Conservation (phyloP, 2,888 invertebrate species). For the Drosophila greeni region DNA sequence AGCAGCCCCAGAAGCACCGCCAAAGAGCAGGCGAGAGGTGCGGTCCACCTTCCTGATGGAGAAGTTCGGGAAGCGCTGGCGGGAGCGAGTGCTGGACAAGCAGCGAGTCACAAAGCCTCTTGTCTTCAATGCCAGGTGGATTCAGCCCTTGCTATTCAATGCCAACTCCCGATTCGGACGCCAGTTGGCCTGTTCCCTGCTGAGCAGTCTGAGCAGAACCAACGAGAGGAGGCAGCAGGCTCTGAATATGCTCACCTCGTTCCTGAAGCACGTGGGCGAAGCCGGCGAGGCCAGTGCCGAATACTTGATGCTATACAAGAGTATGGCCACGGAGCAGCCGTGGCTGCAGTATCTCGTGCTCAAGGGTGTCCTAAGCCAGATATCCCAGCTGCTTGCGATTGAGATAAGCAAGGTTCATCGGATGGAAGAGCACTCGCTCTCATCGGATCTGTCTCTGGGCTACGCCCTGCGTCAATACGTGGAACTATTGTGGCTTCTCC, state of each 20-base stretch:
- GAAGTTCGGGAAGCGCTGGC: slow-evolving; percentile 88
- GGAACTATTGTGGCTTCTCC: slow-evolving; percentile 91
- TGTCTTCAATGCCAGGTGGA: slow-evolving; percentile 85
- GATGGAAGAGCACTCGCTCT: slow-evolving; percentile 94
- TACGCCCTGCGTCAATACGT: slow-evolving; percentile 94
- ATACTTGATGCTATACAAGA: slow-evolving; percentile 92
- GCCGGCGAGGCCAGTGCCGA: slow-evolving; percentile 96
- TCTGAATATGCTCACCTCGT: slow-evolving; percentile 91
- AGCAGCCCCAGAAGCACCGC: slow-evolving; percentile 26
- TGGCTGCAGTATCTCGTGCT: slow-evolving; percentile 97
- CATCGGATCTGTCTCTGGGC: slow-evolving; percentile 95
- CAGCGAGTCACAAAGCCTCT: slow-evolving; percentile 78
- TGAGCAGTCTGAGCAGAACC: slow-evolving; percentile 88
- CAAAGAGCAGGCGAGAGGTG: slow-evolving; percentile 48
- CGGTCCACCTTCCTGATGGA: slow-evolving; percentile 83
- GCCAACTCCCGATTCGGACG: slow-evolving; percentile 93
- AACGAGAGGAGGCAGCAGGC: slow-evolving; percentile 86
- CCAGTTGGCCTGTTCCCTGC: slow-evolving; percentile 92
- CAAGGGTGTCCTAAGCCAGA: slow-evolving; percentile 89
- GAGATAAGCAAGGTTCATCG: slow-evolving; percentile 94
- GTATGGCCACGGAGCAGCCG: slow-evolving; percentile 89
- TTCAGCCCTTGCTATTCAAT: slow-evolving; percentile 95
- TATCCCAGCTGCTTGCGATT: slow-evolving; percentile 90
- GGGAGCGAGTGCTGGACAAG: slow-evolving; percentile 75
- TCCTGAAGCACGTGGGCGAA: slow-evolving; percentile 89